Percentiles rank a stretch among this genome's conserved stretches.
phyloP scores from a whole-genome alignment of 1,140 invertebrate species.

The Drosophila novamexicana region DNA sequence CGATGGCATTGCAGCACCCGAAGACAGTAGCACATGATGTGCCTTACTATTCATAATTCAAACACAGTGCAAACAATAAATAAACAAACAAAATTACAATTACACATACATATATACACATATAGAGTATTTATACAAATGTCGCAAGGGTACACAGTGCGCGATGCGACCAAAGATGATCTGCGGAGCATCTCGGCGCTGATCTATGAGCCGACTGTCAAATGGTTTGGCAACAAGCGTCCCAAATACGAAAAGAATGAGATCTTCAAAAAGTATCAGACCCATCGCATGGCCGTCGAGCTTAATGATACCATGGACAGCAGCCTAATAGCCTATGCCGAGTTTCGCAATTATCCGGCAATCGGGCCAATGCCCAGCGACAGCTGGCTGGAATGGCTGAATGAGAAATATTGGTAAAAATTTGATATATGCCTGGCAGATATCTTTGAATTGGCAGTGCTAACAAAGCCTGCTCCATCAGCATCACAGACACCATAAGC shows the following conservation, averaged over 20 bases:
- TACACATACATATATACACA: neutral
- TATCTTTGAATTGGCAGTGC: neutral
- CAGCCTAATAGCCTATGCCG: conserved; percentile 58
- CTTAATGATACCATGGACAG: neutral
- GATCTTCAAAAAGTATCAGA: conserved; percentile 53
- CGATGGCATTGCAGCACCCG: conserved; percentile 43
- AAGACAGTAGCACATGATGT: neutral
- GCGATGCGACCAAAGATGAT: conserved; percentile 37
- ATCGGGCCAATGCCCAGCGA: conserved; percentile 54
- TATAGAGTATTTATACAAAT: conserved; percentile 16
- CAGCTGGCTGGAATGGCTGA: conserved; percentile 63
- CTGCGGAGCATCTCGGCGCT: conserved; percentile 8
- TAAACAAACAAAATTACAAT: neutral
- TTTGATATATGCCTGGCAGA: neutral
- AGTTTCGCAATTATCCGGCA: conserved; percentile 65
- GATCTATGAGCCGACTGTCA: conserved; percentile 14
- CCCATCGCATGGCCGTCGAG: conserved; percentile 47
- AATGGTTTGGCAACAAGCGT: conserved; percentile 63
- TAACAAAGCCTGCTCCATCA: conserved; percentile 3
- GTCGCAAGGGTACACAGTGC: conserved; percentile 34
- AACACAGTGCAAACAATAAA: neutral
- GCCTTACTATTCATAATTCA: neutral
- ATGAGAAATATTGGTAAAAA: conserved; percentile 62
- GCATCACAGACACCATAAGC: conserved; percentile 45
- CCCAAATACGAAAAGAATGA: conserved; percentile 24